These are phyloP conservation scores for Engystomops pustulosus DNA, from an alignment of 2,113 vertebrate genomes.

Conservation along the genomic window DNA sequence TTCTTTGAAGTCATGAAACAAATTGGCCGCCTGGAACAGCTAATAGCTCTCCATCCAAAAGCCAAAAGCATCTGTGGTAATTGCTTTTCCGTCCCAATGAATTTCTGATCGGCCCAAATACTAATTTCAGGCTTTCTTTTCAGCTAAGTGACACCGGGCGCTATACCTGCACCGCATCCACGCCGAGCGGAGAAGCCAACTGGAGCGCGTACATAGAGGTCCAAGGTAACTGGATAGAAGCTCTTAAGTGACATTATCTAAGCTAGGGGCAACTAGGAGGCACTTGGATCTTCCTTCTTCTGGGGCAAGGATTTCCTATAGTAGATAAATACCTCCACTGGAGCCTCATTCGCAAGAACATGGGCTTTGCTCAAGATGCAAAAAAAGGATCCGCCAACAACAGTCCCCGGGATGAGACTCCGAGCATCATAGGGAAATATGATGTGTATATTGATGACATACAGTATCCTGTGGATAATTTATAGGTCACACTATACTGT, in stretches of 20 bases:
- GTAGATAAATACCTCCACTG: too few species aligned
- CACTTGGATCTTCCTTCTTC: too few species aligned
- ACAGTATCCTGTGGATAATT: too few species aligned
- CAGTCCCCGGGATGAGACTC: too few species aligned
- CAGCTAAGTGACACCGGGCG: conserved; percentile 93
- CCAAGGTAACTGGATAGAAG: conserved; percentile 79
- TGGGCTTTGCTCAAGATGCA: too few species aligned
- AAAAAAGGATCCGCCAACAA: too few species aligned
- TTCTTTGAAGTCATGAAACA: conserved; percentile 45
- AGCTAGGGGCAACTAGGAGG: background rate
- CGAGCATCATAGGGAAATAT: too few species aligned
- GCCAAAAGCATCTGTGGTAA: conserved; percentile 57
- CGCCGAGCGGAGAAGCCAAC: conserved; percentile 92
- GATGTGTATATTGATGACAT: too few species aligned
- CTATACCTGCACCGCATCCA: conserved; percentile 94
- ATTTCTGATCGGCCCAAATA: conserved; percentile 66
- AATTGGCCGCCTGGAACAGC: conserved; percentile 32
- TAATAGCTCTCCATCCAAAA: conserved; percentile 41
- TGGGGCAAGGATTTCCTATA: too few species aligned
- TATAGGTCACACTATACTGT: background rate
- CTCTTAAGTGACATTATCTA: background rate
- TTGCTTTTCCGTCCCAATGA: conserved; percentile 68
- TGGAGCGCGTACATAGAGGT: conserved; percentile 96
- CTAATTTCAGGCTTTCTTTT: conserved; percentile 63
- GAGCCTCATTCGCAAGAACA: too few species aligned